phyloP scores from a whole-genome alignment of 2,113 vertebrate genomes.

The Actenoides lindsayi region DNA sequence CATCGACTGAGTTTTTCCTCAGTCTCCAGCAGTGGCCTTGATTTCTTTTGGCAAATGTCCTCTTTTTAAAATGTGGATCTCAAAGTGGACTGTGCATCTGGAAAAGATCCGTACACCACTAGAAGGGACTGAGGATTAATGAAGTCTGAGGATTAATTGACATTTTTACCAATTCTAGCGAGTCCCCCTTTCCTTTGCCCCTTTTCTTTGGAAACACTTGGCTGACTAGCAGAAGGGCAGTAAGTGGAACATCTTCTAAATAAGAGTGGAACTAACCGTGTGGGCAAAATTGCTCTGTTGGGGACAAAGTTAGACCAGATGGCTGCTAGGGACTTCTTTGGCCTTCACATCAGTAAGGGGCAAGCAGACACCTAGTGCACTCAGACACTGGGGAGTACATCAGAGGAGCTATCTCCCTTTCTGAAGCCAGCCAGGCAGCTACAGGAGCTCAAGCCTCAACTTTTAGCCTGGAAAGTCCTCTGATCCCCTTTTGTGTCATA shows the following conservation, averaged over 20 bases:
- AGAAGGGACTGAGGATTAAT: neutral
- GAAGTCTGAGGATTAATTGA: neutral
- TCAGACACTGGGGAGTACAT: accelerated
- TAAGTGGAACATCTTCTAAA: neutral
- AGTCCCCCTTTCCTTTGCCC: neutral
- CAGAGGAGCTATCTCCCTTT: neutral
- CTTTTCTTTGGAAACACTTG: neutral
- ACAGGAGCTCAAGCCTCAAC: neutral
- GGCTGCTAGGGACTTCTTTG: neutral
- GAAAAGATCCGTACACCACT: neutral
- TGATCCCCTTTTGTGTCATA: neutral
- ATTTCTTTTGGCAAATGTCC: neutral
- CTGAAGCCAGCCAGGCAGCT: neutral
- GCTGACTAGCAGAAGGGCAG: neutral
- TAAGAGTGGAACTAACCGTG: neutral
- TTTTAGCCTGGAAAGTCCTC: neutral
- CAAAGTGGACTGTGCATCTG: neutral
- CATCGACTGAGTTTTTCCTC: neutral
- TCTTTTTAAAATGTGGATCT: neutral
- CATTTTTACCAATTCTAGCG: neutral
- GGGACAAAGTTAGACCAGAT: neutral
- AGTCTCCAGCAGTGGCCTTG: neutral
- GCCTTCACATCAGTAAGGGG: neutral
- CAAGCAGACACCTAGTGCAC: neutral
- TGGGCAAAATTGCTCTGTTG: neutral